phyloP scores from a whole-genome alignment of 2,888 invertebrate species.

The Thereva nobilitata region DNA sequence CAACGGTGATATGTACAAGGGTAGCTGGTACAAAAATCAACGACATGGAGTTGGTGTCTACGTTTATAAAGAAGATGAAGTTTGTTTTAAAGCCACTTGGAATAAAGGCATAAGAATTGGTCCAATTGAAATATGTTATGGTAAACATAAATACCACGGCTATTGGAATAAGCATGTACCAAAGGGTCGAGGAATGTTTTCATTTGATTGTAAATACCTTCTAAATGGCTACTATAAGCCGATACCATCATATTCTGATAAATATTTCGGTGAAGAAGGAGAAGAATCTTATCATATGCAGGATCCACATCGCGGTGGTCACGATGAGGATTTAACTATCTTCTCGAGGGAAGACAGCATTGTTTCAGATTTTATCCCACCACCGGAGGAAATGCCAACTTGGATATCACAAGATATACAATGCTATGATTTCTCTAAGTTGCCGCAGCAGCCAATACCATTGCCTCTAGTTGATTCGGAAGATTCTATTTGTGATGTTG shows the following conservation, averaged over 20 bases:
- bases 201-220: constrained; percentile 76
- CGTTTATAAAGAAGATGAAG: constrained; percentile 64
- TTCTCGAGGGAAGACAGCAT: too few species aligned
- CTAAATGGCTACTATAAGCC: constrained; percentile 73
- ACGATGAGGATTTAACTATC: too few species aligned
- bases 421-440: constrained; percentile 68
- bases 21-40: constrained; percentile 72
- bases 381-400: not conserved
- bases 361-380: too few species aligned
- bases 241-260: too few species aligned
- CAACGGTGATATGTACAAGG: constrained; percentile 76
- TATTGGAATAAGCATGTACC: constrained; percentile 72
- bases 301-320: too few species aligned
- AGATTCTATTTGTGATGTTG: constrained; percentile 50
- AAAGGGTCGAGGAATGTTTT: constrained; percentile 74
- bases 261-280: too few species aligned
- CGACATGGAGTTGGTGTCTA: constrained; percentile 78
- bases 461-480: constrained; percentile 68
- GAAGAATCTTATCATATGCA: too few species aligned
- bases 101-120: constrained; percentile 73
- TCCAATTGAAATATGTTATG: constrained; percentile 72
- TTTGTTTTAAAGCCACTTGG: constrained; percentile 76
- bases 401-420: constrained; percentile 74
- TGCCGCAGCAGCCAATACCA: constrained; percentile 72
- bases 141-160: constrained; percentile 71